phyloP scores from a whole-genome alignment of 2,888 invertebrate genomes.

The Xestia c-nigrum region DNA sequence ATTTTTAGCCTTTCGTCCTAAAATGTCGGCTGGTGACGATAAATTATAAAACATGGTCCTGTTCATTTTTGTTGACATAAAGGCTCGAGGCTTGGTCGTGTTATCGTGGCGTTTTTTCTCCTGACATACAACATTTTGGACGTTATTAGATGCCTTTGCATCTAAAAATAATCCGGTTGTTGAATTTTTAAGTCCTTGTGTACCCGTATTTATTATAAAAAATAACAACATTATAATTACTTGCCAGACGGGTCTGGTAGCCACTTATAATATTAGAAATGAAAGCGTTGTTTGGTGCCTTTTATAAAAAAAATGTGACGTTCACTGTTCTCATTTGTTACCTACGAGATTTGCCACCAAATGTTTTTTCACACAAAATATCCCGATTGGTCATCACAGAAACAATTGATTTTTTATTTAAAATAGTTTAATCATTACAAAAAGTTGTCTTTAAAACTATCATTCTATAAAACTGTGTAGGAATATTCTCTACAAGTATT shows the following conservation, averaged over 20 bases:
- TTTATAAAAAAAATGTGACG: not conserved
- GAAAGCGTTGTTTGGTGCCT: not conserved
- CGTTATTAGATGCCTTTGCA: constrained; percentile 39
- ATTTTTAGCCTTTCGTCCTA: constrained; percentile 61
- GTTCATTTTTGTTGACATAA: constrained; percentile 65
- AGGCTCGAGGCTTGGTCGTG: constrained; percentile 48
- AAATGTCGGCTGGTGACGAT: constrained; percentile 56
- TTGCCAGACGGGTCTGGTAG: constrained; percentile 29
- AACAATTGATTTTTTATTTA: no score
- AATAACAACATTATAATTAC: constrained; percentile 27
- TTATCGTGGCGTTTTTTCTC: constrained; percentile 49
- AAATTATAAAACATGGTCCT: constrained; percentile 61
- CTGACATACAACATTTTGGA: constrained; percentile 51
- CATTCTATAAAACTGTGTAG: not conserved
- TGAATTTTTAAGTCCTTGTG: constrained; percentile 25
- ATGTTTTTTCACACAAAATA: no score
- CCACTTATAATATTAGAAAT: constrained; percentile 16
- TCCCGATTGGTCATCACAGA: no score
- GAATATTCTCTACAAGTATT: not conserved
- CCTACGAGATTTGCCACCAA: no score
- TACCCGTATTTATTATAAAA: constrained; percentile 19
- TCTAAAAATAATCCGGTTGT: constrained; percentile 47
- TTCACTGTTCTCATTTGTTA: not conserved
- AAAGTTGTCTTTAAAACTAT: no score
- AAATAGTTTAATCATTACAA: no score